A percentile compares a stretch with the other conserved stretches of the same genome.
These are phyloP conservation scores for Nesidiocoris tenuis DNA, from an alignment of 2,888 invertebrate genomes.

Conservation along the genomic window DNA sequence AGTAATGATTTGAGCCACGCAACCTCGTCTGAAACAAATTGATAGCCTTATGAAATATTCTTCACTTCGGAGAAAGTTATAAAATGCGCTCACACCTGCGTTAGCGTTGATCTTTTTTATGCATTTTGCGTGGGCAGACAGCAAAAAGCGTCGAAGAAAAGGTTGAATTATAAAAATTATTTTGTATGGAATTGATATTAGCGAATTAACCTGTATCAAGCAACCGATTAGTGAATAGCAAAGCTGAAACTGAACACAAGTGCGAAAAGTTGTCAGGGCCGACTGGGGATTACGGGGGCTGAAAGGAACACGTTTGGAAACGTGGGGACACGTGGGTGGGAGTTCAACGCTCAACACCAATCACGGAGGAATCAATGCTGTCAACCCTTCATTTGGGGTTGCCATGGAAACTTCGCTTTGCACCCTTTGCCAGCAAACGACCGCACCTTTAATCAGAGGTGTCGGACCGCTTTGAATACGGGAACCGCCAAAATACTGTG, in stretches of 20 bases:
- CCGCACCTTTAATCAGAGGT: not conserved
- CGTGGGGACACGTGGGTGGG: slow-evolving; percentile 11
- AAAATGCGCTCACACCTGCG: not conserved
- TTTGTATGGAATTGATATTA: no score
- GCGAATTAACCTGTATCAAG: no score
- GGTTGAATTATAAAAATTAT: no score
- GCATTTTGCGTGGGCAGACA: no score
- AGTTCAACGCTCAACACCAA: slow-evolving; percentile 35
- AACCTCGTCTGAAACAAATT: not conserved
- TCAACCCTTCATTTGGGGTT: slow-evolving; percentile 45
- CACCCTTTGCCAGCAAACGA: not conserved
- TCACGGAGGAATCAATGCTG: slow-evolving; percentile 47
- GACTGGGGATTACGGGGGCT: not conserved
- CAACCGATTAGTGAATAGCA: no score
- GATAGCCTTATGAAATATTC: not conserved
- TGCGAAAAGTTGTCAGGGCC: not conserved
- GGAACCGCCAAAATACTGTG: not conserved
- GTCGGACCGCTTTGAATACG: not conserved
- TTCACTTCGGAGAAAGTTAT: not conserved
- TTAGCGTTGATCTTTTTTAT: no score
- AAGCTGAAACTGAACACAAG: no score
- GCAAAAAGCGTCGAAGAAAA: no score
- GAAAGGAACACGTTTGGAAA: slow-evolving; percentile 1
- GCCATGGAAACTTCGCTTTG: slow-evolving; percentile 37
- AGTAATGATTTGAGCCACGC: not conserved